Evolutionary conservation across 2,888 invertebrate species (phyloP).

Genomic region (Plusia festucae): DNA sequence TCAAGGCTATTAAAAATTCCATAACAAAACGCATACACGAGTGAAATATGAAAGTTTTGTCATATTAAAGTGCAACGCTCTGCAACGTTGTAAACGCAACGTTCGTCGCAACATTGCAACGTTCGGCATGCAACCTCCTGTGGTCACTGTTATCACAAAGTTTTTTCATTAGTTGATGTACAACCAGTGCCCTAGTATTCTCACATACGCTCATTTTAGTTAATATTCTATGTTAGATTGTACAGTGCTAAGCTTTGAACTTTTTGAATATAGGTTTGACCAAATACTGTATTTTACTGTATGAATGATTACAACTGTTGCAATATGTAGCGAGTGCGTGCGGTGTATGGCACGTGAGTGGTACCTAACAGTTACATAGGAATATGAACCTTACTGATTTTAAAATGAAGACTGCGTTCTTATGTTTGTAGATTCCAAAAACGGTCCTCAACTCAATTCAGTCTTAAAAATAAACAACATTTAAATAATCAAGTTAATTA

Average conservation of each 20-base stretch:
- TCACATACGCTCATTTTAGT: constrained; percentile 17
- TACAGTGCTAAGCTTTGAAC: not conserved
- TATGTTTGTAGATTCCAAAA: too few relatives aligned
- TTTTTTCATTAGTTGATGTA: constrained; percentile 60
- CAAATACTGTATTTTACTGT: not conserved
- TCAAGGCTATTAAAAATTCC: not conserved
- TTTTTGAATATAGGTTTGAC: not conserved
- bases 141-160: constrained; percentile 39
- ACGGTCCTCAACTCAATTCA: too few relatives aligned
- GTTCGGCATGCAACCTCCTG: constrained; percentile 10
- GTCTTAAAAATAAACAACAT: too few relatives aligned
- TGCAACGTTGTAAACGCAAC: not conserved
- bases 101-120: constrained; percentile 16
- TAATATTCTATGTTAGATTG: constrained; percentile 3
- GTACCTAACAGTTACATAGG: too few relatives aligned
- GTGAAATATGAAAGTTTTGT: constrained; percentile 17
- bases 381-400: too few relatives aligned
- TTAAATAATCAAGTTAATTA: too few relatives aligned
- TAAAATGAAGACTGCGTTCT: too few relatives aligned
- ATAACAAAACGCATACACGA: not conserved
- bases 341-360: too few relatives aligned
- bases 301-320: too few relatives aligned
- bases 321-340: too few relatives aligned
- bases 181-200: constrained; percentile 23
- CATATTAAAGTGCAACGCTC: constrained; percentile 22